These are phyloP conservation scores for Anagyrus pseudococci DNA, from an alignment of 2,888 invertebrate genomes.

Conservation along the genomic window DNA sequence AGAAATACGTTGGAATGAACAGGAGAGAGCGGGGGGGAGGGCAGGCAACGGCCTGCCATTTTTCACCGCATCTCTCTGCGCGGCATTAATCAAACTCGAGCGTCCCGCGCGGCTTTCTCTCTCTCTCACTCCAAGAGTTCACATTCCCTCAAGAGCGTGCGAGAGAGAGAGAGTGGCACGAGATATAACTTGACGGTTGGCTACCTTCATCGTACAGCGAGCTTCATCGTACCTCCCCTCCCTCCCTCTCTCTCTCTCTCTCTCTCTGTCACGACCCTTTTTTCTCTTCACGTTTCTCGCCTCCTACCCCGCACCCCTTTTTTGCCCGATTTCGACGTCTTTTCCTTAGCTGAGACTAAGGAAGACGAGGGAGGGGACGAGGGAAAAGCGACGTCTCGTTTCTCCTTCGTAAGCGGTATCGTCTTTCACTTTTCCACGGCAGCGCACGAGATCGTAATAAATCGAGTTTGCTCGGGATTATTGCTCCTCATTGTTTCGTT, in stretches of 20 bases:
- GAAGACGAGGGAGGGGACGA: too few species aligned
- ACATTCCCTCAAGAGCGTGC: too few species aligned
- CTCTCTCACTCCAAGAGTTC: too few species aligned
- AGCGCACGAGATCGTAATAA: conserved; percentile 31
- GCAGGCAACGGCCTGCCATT: conserved; percentile 43
- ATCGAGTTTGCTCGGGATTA: conserved; percentile 5
- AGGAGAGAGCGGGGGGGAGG: not conserved
- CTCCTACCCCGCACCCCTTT: too few species aligned
- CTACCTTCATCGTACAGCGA: conserved; percentile 6
- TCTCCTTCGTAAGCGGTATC: too few species aligned
- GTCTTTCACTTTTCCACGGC: too few species aligned
- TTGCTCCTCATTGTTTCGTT: conserved; percentile 6
- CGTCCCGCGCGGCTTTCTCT: conserved; percentile 26
- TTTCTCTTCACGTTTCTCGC: too few species aligned
- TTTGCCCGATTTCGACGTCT: too few species aligned
- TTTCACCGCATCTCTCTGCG: conserved; percentile 44
- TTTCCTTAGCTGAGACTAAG: too few species aligned
- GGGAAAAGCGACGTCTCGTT: too few species aligned
- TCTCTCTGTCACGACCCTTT: too few species aligned
- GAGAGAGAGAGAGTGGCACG: conserved; percentile 5
- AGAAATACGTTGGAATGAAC: not conserved
- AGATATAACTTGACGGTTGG: conserved; percentile 31
- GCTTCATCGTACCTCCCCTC: not conserved
- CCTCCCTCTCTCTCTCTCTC: not conserved
- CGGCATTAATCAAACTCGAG: conserved; percentile 53